Evolutionary conservation across 2,113 vertebrate species (phyloP), one percentile per base, ranked within the genome.

Genomic region (Eptatretus burgeri): DNA sequence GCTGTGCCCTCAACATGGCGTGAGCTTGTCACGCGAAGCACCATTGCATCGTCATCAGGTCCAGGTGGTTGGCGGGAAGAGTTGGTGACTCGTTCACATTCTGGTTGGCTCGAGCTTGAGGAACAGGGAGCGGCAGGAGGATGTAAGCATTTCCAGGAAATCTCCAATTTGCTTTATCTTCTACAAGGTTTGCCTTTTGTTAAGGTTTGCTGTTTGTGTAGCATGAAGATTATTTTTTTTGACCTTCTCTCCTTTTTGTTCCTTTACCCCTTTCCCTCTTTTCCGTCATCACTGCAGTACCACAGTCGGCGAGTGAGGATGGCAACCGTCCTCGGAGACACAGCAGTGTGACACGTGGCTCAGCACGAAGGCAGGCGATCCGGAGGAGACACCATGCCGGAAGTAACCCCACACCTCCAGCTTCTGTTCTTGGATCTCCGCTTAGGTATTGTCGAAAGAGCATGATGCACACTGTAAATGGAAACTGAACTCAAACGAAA

Each of bases 351-450:
- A 80, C 82, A 73, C 78, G 84, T 75, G 82, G 70, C 5, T 76
- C 84, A 18, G 79, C 82, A 73, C 78, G 84, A 64, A 76, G 79
- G 13, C 82, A 84, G 72, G 83, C 84, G 11, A 84, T 85, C 69
- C 78, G 83, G 65, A 75, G 84, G 65, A 75, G 84, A 63, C 84
- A 87, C 71, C 84, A 85, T 3, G 84, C 84, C 0, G 84, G 84
- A 65, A 85, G 81, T 74, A 87, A 85, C 71, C 84, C 83, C 41
- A 87, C 84, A 1, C 83, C 83, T 0, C 84, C 84, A 0, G 80
- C 83, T 2, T 86, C 83, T 1, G 77, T 82, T 67, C 84, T 85
- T 82, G 84, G 84, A 14, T 87, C 84, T 1, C 83, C 84, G 2
- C 84, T 82, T 50, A 84, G 79, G 82, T 84, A 20, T 64, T 74